Percentiles rank a stretch among this genome's conserved stretches.
These are phyloP conservation scores for Onychostoma macrolepis DNA, from an alignment of 2,113 vertebrate species.

Conservation along the genomic window DNA sequence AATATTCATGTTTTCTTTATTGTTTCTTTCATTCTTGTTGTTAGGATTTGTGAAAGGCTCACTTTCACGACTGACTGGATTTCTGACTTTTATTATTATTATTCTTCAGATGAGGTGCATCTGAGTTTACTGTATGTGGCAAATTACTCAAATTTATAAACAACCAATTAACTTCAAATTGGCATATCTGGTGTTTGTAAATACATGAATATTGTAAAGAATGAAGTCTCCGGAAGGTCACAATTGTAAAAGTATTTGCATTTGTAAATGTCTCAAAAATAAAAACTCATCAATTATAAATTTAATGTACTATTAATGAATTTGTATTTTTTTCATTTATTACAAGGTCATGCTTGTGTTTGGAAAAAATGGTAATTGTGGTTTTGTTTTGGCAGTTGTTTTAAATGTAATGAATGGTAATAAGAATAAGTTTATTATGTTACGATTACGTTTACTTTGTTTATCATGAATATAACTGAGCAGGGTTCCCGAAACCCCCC, in stretches of 20 bases:
- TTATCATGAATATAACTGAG: not conserved
- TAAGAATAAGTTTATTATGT: not conserved
- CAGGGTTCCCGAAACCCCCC: not conserved
- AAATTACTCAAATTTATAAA: not conserved
- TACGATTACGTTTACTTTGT: too few species aligned
- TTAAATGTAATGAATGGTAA: not conserved
- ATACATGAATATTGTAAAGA: constrained; percentile 17
- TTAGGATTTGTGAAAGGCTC: not conserved
- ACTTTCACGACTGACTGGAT: not conserved
- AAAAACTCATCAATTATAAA: not conserved
- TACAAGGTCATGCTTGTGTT: not conserved
- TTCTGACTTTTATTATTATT: not conserved
- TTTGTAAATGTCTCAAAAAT: not conserved
- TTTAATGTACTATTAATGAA: not conserved
- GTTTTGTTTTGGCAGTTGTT: not conserved
- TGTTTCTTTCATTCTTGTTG: constrained; percentile 3
- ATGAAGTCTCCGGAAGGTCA: not conserved
- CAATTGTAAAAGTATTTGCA: not conserved
- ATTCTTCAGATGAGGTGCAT: not conserved
- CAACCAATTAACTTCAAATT: not conserved
- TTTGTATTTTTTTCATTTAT: not conserved
- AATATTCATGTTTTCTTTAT: not conserved
- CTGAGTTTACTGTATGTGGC: not conserved
- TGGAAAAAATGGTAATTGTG: not conserved
- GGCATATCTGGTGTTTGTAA: constrained; percentile 5